Conservation (phyloP, 2,888 invertebrate species). For the Myathropa florea region DNA sequence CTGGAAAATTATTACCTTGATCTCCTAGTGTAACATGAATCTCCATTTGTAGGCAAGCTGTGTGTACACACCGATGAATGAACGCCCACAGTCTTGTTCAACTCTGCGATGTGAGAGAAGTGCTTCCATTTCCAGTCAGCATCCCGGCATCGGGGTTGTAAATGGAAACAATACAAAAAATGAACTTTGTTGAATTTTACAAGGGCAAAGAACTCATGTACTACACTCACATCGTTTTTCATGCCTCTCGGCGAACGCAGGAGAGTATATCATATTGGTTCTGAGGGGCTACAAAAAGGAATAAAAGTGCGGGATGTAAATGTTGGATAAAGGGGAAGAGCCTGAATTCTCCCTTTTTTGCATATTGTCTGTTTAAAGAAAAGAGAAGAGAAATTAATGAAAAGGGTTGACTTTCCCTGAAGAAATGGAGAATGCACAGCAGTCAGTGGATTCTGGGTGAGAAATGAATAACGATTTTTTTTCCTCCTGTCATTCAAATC, state of each 20-base stretch:
- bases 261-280: neutral
- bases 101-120: neutral
- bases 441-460: neutral
- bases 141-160: neutral
- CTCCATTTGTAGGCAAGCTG: slow-evolving; percentile 22
- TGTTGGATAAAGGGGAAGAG: neutral
- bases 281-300: neutral
- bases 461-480: neutral
- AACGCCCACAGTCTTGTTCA: neutral
- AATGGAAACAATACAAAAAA: neutral
- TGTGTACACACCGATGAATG: neutral
- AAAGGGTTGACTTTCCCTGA: neutral
- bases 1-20: slow-evolving; percentile 47
- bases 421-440: neutral
- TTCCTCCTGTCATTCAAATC: neutral
- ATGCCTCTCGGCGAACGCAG: neutral
- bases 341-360: neutral
- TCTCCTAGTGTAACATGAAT: slow-evolving; percentile 51
- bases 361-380: neutral
- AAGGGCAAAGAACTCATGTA: neutral
- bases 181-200: neutral
- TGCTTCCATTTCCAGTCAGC: neutral
- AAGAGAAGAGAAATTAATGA: neutral
- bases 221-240: neutral
- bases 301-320: neutral